Percentiles rank a stretch among this genome's conserved stretches.
Conservation (phyloP, 2,797 vertebrate genomes). For the Schizothorax lantsangensis region DNA sequence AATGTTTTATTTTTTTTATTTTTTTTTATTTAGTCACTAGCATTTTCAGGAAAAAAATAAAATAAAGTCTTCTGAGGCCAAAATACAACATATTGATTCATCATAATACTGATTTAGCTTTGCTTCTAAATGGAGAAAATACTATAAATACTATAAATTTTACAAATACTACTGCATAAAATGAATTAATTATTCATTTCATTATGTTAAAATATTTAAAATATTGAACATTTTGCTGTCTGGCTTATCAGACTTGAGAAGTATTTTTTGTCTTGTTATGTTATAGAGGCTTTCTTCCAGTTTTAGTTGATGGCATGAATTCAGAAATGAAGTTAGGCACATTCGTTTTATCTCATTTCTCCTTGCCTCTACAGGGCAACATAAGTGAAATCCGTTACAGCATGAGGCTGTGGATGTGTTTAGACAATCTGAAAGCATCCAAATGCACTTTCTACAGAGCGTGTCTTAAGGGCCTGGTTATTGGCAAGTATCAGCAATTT, state of each 20-base stretch:
- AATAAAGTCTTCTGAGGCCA: background rate
- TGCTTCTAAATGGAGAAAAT: background rate
- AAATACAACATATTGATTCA: background rate
- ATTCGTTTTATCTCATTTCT: background rate
- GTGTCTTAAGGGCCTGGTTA: slow-evolving; percentile 1
- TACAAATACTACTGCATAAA: background rate
- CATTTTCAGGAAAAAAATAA: no score
- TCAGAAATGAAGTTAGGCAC: background rate
- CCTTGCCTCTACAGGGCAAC: background rate
- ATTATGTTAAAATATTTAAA: background rate
- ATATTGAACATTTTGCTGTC: background rate
- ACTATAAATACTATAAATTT: background rate
- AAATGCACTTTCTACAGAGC: slow-evolving; percentile 15
- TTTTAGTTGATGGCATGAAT: background rate
- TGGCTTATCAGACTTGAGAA: background rate
- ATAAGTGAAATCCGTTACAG: background rate
- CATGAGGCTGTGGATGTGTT: background rate
- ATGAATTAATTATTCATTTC: background rate
- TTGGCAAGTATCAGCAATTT: background rate
- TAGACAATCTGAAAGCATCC: slow-evolving; percentile 1
- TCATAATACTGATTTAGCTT: background rate
- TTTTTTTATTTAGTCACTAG: no score
- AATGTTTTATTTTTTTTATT: no score
- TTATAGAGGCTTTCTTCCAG: background rate
- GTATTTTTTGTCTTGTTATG: background rate